Percentiles rank a stretch among this genome's conserved stretches.
phyloP scores from a whole-genome alignment of 2,113 vertebrate genomes.

The Cyrtonyx montezumae region DNA sequence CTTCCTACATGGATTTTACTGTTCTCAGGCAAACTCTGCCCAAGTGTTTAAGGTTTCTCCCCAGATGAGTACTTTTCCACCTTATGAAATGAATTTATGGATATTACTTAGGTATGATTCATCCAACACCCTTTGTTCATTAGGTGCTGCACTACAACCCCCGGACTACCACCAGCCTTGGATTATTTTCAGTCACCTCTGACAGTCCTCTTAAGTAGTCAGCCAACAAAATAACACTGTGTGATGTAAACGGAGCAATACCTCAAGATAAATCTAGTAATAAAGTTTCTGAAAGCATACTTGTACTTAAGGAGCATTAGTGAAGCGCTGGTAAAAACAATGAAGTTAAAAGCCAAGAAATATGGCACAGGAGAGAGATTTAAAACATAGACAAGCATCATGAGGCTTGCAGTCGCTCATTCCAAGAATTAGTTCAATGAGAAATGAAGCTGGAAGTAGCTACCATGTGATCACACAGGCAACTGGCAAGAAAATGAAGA shows the following conservation, averaged over 20 bases:
- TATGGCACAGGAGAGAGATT: background rate
- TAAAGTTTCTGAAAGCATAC: background rate
- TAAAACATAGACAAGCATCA: background rate
- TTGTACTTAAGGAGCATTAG: slow-evolving; percentile 21
- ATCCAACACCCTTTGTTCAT: background rate
- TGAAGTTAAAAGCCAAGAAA: background rate
- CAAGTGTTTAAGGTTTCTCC: background rate
- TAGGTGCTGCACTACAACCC: background rate
- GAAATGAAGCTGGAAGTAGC: background rate
- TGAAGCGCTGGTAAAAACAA: background rate
- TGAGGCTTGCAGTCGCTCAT: background rate
- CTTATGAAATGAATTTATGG: background rate
- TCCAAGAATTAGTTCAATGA: background rate
- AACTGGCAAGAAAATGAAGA: background rate
- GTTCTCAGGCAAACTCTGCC: background rate
- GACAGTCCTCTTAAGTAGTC: background rate
- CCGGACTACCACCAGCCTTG: background rate
- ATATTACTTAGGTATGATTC: background rate
- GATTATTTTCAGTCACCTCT: background rate
- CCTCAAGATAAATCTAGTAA: background rate
- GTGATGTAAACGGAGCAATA: background rate
- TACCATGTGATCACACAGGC: background rate
- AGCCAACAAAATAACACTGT: background rate
- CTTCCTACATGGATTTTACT: background rate
- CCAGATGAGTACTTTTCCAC: background rate